Conservation (phyloP, 1,140 invertebrate species). For the Diorhabda carinulata region DNA sequence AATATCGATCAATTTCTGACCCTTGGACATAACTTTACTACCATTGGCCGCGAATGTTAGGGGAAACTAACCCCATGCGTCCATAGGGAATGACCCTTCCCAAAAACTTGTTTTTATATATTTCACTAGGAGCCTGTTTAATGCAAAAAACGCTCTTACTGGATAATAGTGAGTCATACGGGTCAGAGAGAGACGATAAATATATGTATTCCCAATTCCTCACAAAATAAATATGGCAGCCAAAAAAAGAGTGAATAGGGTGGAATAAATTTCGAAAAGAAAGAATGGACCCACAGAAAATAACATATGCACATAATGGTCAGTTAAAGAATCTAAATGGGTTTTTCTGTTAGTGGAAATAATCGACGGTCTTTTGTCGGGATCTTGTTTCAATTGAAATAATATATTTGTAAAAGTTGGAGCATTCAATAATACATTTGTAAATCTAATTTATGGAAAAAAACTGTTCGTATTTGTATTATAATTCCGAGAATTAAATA, state of each 20-base stretch:
- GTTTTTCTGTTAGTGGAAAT: slow-evolving; percentile 32
- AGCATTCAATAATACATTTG: background rate
- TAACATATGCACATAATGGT: slow-evolving; percentile 38
- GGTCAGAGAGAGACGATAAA: slow-evolving; percentile 6
- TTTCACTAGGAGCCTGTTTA: slow-evolving; percentile 8
- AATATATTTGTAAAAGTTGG: slow-evolving; percentile 12
- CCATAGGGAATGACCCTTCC: slow-evolving; percentile 38
- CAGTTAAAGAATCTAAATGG: slow-evolving; percentile 29
- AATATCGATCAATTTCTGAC: slow-evolving; percentile 30
- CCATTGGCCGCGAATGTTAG: slow-evolving; percentile 31
- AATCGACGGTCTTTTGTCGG: slow-evolving; percentile 31
- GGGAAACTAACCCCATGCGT: slow-evolving; percentile 31
- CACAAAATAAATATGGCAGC: slow-evolving; percentile 24
- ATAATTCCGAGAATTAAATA: background rate
- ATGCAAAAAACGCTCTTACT: slow-evolving; percentile 13
- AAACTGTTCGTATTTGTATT: background rate
- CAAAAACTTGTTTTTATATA: slow-evolving; percentile 19
- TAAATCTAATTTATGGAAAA: slow-evolving; percentile 11
- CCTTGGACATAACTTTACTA: slow-evolving; percentile 27
- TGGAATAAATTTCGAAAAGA: slow-evolving; percentile 6
- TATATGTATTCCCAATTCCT: slow-evolving; percentile 7
- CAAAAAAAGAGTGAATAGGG: slow-evolving; percentile 12
- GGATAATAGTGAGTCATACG: slow-evolving; percentile 9
- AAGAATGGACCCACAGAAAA: slow-evolving; percentile 37
- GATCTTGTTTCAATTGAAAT: slow-evolving; percentile 19